These are phyloP conservation scores for Bursaphelenchus okinawaensis DNA, from an alignment of 2,888 invertebrate genomes.

Conservation along the genomic window DNA sequence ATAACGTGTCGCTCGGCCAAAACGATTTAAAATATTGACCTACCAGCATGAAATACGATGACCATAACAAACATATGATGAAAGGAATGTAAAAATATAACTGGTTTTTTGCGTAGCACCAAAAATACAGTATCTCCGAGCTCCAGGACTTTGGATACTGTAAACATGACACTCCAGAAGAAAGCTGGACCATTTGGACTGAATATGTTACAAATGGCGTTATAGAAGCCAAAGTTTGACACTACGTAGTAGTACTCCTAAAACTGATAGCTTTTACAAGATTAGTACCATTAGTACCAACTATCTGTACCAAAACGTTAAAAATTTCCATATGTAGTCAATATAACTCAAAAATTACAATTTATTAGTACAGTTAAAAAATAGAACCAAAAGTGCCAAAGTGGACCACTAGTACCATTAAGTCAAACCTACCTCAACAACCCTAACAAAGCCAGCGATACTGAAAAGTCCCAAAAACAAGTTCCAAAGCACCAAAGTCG, in stretches of 20 bases:
- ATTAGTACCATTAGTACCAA: too few species aligned
- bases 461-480: background rate
- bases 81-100: conserved; percentile 16
- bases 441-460: background rate
- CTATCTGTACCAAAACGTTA: too few species aligned
- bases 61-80: conserved; percentile 22
- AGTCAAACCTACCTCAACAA: background rate
- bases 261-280: too few species aligned
- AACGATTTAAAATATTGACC: too few species aligned
- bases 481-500: background rate
- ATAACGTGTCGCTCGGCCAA: too few species aligned
- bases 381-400: too few species aligned
- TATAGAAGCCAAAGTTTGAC: background rate
- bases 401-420: too few species aligned
- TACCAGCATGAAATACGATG: conserved; percentile 23
- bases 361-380: too few species aligned
- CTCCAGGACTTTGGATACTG: conserved; percentile 1
- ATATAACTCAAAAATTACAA: too few species aligned
- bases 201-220: background rate
- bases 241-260: background rate
- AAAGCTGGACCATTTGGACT: background rate
- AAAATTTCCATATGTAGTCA: too few species aligned
- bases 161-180: background rate
- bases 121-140: conserved; percentile 5
- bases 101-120: conserved; percentile 2